Evolutionary conservation across 2,113 vertebrate species (phyloP).

Genomic region (Aldabrachelys gigantea): DNA sequence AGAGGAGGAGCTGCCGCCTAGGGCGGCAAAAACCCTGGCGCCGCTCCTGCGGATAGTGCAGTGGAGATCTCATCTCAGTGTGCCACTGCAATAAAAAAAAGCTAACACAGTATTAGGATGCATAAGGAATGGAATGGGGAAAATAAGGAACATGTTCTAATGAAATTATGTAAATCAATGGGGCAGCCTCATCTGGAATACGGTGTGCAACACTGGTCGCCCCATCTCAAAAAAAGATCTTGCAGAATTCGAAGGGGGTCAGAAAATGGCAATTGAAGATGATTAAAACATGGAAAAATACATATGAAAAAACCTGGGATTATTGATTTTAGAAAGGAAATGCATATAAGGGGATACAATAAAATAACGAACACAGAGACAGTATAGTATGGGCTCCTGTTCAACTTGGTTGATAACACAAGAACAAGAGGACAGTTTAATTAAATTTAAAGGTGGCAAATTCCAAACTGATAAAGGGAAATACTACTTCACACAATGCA

Average conservation of each 20-base stretch:
- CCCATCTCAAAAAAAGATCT: not conserved
- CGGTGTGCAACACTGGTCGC: not conserved
- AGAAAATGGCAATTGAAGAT: not conserved
- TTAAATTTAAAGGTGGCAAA: no score
- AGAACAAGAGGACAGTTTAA: no score
- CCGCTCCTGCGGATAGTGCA: no score
- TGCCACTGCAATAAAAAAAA: no score
- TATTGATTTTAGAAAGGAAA: not conserved
- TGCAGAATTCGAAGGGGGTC: not conserved
- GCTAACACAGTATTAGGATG: not conserved
- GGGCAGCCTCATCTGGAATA: not conserved
- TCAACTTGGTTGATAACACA: not conserved
- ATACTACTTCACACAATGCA: no score
- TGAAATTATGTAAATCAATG: not conserved
- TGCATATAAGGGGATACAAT: not conserved
- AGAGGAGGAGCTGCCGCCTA: no score
- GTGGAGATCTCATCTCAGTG: not conserved
- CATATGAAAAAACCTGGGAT: not conserved
- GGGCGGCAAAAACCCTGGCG: no score
- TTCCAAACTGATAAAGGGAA: no score
- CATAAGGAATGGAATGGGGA: not conserved
- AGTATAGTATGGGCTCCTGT: not conserved
- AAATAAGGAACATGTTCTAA: not conserved
- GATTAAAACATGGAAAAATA: not conserved
- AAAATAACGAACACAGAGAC: not conserved